phyloP scores from a whole-genome alignment of 2,113 vertebrate genomes.

The Spheniscus mendiculus region DNA sequence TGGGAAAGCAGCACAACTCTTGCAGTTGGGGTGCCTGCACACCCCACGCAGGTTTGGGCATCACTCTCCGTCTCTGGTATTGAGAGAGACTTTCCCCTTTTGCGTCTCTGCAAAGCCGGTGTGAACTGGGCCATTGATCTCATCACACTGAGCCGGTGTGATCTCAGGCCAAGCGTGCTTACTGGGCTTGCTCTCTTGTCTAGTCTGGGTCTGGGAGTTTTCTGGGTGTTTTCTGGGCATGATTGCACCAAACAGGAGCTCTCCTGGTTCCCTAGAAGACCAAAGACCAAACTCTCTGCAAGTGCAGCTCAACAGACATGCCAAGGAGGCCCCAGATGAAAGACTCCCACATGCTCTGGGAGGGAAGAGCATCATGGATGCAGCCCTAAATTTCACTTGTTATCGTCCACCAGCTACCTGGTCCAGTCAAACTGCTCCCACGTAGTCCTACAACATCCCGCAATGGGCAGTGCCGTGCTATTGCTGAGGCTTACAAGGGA shows the following conservation, averaged over 20 bases:
- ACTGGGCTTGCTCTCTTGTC: background rate
- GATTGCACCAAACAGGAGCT: background rate
- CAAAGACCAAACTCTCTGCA: background rate
- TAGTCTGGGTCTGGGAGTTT: background rate
- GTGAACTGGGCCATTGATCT: background rate
- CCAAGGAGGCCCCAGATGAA: background rate
- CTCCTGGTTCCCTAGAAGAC: background rate
- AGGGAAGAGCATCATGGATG: fast-evolving
- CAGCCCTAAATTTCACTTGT: background rate
- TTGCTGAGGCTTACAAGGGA: background rate
- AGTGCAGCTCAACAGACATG: background rate
- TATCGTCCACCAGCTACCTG: background rate
- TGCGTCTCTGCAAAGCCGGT: background rate
- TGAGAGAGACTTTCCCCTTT: background rate
- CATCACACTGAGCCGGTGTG: no score
- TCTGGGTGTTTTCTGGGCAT: background rate
- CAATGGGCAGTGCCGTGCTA: fast-evolving
- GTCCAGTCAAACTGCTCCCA: background rate
- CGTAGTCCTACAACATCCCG: fast-evolving
- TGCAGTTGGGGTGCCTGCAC: background rate
- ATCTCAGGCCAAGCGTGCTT: background rate
- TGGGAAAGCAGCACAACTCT: background rate
- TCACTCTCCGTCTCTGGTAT: fast-evolving
- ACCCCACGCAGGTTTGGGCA: background rate
- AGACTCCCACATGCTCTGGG: background rate